Evolutionary conservation across 2,888 invertebrate genomes (phyloP).

Genomic region (Acanthosepion esculentum): DNA sequence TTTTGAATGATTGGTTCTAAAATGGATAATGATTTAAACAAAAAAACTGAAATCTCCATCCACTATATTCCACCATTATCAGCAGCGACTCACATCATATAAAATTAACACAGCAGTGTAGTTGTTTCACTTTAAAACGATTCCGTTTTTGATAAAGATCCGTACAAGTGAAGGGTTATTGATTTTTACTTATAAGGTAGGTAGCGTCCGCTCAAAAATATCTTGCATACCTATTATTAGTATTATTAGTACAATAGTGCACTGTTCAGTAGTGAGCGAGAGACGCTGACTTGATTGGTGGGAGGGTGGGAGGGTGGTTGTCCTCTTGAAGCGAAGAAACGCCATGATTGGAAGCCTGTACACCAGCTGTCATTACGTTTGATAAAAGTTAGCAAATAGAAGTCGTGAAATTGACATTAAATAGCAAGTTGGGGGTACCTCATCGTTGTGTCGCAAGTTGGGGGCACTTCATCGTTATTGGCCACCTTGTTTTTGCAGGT

Average conservation of each 20-base stretch:
- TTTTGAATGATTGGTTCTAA: too few species aligned
- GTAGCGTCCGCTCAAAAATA: constrained; percentile 11
- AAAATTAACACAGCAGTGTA: not conserved
- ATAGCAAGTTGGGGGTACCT: too few species aligned
- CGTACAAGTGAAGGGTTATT: not conserved
- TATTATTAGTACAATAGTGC: not conserved
- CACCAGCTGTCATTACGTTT: too few species aligned
- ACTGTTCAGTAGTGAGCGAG: not conserved
- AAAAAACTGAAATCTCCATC: not conserved
- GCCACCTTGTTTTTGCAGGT: too few species aligned
- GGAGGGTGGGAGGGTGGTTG: not conserved
- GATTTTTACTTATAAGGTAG: constrained; percentile 17
- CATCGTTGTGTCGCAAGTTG: too few species aligned
- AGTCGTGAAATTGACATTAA: too few species aligned
- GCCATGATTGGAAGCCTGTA: not conserved
- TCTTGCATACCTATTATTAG: constrained; percentile 25
- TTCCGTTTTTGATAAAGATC: not conserved
- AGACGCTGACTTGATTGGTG: not conserved
- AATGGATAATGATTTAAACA: too few species aligned
- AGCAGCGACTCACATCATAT: not conserved
- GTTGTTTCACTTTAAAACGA: not conserved
- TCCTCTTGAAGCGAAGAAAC: not conserved
- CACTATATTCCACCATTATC: not conserved
- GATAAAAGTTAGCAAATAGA: not conserved
- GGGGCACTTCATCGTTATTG: too few species aligned